phyloP scores from a whole-genome alignment of 2,113 vertebrate genomes.

The Oenanthe melanoleuca region DNA sequence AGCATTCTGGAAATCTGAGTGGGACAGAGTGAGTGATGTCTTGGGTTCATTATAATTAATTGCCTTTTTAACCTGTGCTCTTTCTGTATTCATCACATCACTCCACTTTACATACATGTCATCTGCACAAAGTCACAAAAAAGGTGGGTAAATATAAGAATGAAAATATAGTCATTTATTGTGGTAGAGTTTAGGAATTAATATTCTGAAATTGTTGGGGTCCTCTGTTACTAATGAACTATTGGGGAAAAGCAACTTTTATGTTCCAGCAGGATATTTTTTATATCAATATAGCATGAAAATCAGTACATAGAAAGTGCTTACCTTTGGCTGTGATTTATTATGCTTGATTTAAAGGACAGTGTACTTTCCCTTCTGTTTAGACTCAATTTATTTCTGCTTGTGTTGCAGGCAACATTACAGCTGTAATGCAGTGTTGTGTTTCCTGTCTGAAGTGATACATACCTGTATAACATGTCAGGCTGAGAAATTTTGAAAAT shows the following conservation, averaged over 20 bases:
- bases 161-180: not conserved
- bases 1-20: not conserved
- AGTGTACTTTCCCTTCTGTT: not conserved
- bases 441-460: not conserved
- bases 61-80: not conserved
- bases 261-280: not conserved
- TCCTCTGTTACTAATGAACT: not conserved
- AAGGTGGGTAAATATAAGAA: not conserved
- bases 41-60: not conserved
- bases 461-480: not conserved
- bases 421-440: not conserved
- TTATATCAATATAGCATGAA: not conserved
- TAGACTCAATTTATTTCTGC: not conserved
- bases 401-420: not conserved
- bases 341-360: not conserved
- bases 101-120: rapidly evolving
- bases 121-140: not conserved
- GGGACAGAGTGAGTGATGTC: not conserved
- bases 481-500: not conserved
- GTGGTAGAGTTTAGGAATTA: not conserved
- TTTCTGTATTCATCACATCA: not conserved
- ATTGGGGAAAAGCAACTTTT: not conserved
- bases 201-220: not conserved
- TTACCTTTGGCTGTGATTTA: not conserved
- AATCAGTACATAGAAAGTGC: not conserved